phyloP scores from a whole-genome alignment of 2,797 vertebrate genomes.

The Pangasius macronema region DNA sequence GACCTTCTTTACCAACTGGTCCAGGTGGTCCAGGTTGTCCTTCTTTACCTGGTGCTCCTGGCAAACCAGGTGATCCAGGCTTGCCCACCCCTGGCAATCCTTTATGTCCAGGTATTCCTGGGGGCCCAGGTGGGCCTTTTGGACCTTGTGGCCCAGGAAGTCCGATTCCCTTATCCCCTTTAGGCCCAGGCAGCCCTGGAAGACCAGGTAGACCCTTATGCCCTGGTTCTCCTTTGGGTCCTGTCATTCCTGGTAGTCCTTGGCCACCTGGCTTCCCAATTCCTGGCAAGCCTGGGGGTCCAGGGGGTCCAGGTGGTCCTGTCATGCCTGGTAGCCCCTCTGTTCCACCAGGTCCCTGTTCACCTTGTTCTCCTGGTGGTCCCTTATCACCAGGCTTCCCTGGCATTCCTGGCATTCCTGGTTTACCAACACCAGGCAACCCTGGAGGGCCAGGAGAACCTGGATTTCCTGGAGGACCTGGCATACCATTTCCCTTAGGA shows the following conservation, averaged over 20 bases:
- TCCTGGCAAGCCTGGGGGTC: slow-evolving; percentile 88
- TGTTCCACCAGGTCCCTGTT: slow-evolving; percentile 86
- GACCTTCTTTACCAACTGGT: slow-evolving; percentile 80
- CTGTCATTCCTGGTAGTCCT: slow-evolving; percentile 88
- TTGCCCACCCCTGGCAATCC: slow-evolving; percentile 91
- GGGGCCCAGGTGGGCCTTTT: slow-evolving; percentile 86
- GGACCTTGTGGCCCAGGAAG: slow-evolving; percentile 88
- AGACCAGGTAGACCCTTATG: slow-evolving; percentile 89
- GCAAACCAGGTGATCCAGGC: slow-evolving; percentile 86
- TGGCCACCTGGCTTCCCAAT: slow-evolving; percentile 88
- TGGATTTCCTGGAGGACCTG: slow-evolving; percentile 84
- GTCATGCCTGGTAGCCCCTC: slow-evolving; percentile 84
- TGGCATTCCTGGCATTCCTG: slow-evolving; percentile 89
- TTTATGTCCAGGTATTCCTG: slow-evolving; percentile 84
- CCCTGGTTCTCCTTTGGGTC: slow-evolving; percentile 89
- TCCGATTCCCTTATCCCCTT: slow-evolving; percentile 92
- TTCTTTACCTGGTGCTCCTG: slow-evolving; percentile 83
- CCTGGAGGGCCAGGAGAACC: slow-evolving; percentile 84
- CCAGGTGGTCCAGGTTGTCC: slow-evolving; percentile 88
- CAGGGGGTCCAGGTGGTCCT: slow-evolving; percentile 85
- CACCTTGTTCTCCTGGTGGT: slow-evolving; percentile 84
- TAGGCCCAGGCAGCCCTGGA: slow-evolving; percentile 87
- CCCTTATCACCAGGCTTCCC: slow-evolving; percentile 90
- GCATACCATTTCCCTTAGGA: slow-evolving; percentile 83
- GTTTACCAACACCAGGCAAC: slow-evolving; percentile 88